Percentiles rank a stretch among this genome's conserved stretches.
Conservation (phyloP, 2,888 invertebrate genomes). For the Tortricodes alternella region DNA sequence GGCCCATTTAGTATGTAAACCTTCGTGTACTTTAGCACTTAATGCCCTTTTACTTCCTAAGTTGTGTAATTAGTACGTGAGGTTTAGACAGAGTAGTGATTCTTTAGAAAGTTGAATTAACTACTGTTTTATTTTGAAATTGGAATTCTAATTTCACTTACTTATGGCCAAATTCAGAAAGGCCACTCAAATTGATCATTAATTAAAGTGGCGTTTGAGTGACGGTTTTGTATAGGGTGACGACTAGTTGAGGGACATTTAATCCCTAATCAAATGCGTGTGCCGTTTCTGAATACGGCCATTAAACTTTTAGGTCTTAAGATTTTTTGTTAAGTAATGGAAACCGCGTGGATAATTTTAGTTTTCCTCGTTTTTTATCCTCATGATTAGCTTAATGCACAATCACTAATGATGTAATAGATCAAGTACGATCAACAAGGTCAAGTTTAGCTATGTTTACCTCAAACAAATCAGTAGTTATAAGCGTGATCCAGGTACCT, state of each 20-base stretch:
- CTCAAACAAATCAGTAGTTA: neutral
- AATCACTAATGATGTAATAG: slow-evolving; percentile 35
- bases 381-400: slow-evolving; percentile 1
- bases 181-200: too few species aligned
- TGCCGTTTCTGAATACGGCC: too few species aligned
- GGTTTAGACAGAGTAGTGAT: slow-evolving; percentile 23
- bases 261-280: too few species aligned
- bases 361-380: neutral
- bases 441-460: slow-evolving; percentile 7
- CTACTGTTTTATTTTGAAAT: slow-evolving; percentile 14
- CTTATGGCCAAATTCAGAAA: too few species aligned
- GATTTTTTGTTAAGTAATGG: too few species aligned
- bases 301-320: too few species aligned
- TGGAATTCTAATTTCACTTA: slow-evolving; percentile 21
- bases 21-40: slow-evolving; percentile 12
- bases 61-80: slow-evolving; percentile 27
- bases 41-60: slow-evolving; percentile 23
- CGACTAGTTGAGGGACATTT: too few species aligned
- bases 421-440: slow-evolving; percentile 34
- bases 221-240: too few species aligned
- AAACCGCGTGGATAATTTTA: too few species aligned
- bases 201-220: too few species aligned
- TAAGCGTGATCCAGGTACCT: slow-evolving; percentile 13
- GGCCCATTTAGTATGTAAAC: slow-evolving; percentile 21
- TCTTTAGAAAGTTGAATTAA: slow-evolving; percentile 22